These are phyloP conservation scores for Ectobius pallidus DNA, from an alignment of 2,888 invertebrate genomes.

Conservation along the genomic window DNA sequence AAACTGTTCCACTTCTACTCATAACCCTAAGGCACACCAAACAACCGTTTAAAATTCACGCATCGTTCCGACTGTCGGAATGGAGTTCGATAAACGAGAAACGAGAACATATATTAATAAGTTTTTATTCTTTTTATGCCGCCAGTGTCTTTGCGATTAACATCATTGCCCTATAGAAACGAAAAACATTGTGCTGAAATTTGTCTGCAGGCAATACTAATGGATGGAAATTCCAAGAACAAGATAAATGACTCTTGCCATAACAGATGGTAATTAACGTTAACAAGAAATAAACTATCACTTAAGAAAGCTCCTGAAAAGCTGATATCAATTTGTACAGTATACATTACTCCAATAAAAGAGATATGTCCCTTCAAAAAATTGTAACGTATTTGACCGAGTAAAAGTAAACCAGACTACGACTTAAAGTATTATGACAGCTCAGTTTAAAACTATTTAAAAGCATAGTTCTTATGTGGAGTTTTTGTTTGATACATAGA, in stretches of 20 bases:
- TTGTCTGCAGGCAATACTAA: background rate
- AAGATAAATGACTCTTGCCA: background rate
- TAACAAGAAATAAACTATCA: background rate
- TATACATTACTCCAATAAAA: background rate
- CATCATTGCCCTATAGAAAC: background rate
- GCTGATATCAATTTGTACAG: background rate
- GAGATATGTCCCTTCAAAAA: background rate
- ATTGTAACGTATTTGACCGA: background rate
- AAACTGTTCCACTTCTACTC: background rate
- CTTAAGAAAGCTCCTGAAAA: background rate
- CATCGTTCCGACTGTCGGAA: background rate
- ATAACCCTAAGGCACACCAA: background rate
- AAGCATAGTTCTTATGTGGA: too few relatives aligned
- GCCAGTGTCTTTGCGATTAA: background rate
- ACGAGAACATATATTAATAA: background rate
- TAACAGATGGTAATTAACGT: background rate
- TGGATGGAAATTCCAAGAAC: background rate
- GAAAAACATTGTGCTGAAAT: background rate
- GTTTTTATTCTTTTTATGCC: background rate
- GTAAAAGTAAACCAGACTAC: background rate
- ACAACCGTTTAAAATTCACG: background rate
- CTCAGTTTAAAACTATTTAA: too few relatives aligned
- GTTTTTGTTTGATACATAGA: too few relatives aligned
- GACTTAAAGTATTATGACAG: too few relatives aligned
- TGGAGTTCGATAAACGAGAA: background rate